These are phyloP conservation scores for Epirrhoe tristata DNA, from an alignment of 2,888 invertebrate species.

Conservation along the genomic window DNA sequence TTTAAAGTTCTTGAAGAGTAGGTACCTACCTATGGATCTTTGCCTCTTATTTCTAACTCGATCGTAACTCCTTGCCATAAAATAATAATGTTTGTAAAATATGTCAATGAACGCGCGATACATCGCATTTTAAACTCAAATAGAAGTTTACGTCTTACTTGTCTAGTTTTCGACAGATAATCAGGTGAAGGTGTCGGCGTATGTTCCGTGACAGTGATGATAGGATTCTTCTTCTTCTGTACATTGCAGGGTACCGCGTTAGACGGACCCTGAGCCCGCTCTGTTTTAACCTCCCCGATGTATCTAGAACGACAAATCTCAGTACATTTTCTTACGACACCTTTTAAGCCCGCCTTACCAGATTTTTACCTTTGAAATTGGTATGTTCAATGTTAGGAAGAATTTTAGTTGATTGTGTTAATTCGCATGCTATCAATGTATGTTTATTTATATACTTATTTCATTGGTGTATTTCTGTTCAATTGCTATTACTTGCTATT, in stretches of 20 bases:
- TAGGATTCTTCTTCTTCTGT: conserved; percentile 94
- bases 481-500: background rate
- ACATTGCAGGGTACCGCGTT: conserved; percentile 76
- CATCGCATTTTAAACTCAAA: too few species aligned
- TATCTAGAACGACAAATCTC: conserved; percentile 79
- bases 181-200: conserved; percentile 97
- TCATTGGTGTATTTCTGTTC: conserved; percentile 18
- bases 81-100: too few species aligned
- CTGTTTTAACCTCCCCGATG: conserved; percentile 89
- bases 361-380: background rate
- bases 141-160: conserved; percentile 54
- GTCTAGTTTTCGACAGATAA: conserved; percentile 89
- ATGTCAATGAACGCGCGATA: too few species aligned
- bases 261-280: conserved; percentile 84
- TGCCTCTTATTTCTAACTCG: too few species aligned
- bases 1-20: too few species aligned
- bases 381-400: background rate
- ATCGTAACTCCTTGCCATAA: too few species aligned
- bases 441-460: conserved; percentile 9
- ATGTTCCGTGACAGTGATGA: conserved; percentile 98
- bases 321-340: background rate
- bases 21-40: too few species aligned
- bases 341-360: conserved; percentile 8
- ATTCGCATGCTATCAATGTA: conserved; percentile 29
- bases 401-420: conserved; percentile 29